These are phyloP conservation scores for Podocnemis expansa DNA, from an alignment of 2,113 vertebrate genomes.

Conservation along the genomic window DNA sequence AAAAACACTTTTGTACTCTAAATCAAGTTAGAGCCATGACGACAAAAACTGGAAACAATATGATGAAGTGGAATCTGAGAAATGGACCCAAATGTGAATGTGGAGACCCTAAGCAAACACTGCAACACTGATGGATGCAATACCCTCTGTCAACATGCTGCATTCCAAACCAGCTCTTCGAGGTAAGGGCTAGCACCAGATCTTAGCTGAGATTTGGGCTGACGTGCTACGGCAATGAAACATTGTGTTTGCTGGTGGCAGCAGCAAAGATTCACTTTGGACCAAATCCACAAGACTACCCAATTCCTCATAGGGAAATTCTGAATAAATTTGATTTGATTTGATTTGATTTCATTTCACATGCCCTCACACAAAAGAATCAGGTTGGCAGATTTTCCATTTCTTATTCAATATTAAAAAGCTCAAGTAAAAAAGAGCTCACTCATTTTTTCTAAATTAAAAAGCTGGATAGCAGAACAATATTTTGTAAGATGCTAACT, in stretches of 20 bases:
- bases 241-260: neutral
- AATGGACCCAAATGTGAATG: neutral
- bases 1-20: neutral
- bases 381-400: neutral
- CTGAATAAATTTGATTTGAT: no score
- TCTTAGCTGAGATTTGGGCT: neutral
- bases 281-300: neutral
- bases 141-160: neutral
- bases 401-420: neutral
- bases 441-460: neutral
- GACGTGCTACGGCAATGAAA: neutral
- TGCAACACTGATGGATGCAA: neutral
- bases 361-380: neutral
- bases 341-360: no score
- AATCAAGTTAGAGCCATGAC: neutral
- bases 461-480: neutral
- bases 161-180: no score
- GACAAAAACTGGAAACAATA: neutral
- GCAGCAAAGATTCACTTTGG: neutral
- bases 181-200: neutral
- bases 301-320: accelerated
- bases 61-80: neutral
- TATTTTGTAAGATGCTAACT: neutral
- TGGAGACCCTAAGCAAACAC: neutral
- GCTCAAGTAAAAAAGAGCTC: neutral